Evolutionary conservation across 2,113 vertebrate genomes (phyloP).

Genomic region (Parus major): DNA sequence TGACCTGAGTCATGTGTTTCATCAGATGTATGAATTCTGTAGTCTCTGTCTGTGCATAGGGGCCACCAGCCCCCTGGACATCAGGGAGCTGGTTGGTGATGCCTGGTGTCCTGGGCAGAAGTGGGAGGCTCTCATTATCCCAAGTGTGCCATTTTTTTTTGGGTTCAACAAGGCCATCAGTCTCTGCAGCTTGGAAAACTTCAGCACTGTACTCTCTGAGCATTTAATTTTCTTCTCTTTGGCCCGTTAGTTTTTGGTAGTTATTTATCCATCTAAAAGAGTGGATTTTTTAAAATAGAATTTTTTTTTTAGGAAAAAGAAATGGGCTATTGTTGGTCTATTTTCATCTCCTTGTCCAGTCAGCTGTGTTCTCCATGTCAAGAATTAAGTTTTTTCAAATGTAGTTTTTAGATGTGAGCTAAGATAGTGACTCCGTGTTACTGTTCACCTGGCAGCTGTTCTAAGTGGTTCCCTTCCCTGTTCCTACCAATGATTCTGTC

Average conservation of each 20-base stretch:
- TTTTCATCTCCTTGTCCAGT: not conserved
- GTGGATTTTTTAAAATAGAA: accelerated
- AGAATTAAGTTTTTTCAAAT: not conserved
- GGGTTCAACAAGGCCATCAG: not conserved
- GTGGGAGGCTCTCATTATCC: not conserved
- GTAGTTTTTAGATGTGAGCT: not conserved
- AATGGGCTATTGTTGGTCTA: not conserved
- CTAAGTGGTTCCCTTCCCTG: not conserved
- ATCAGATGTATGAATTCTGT: not conserved
- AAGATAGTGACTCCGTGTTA: not conserved
- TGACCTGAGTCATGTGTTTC: not conserved
- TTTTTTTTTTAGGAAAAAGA: not conserved
- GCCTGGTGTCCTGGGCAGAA: not conserved
- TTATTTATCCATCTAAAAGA: not conserved
- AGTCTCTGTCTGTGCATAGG: not conserved
- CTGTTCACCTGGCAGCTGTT: not conserved
- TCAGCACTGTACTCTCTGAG: not conserved
- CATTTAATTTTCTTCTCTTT: not conserved
- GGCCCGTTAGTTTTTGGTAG: not conserved
- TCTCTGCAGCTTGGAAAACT: not conserved
- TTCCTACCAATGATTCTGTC: not conserved
- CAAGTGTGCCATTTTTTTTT: not conserved
- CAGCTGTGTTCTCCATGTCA: not conserved
- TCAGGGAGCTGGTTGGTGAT: not conserved
- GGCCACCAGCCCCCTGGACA: not conserved